Conservation (phyloP, 2,113 vertebrate genomes). For the Tenrec ecaudatus region DNA sequence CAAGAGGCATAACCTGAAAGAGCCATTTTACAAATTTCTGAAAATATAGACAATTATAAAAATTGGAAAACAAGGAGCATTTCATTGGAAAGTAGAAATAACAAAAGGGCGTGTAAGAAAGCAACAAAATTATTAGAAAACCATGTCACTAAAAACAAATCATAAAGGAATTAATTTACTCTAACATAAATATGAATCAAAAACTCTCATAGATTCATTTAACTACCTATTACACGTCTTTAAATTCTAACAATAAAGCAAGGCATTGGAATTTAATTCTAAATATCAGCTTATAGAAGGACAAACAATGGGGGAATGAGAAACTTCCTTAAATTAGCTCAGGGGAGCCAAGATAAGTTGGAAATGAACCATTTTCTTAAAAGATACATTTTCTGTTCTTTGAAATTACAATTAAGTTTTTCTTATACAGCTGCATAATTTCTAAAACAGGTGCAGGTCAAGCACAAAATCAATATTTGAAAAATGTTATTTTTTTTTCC, state of each 20-base stretch:
- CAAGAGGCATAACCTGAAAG: not conserved
- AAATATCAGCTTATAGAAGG: not conserved
- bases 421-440: not conserved
- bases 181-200: conserved; percentile 33
- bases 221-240: conserved; percentile 11
- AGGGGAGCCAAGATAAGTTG: not conserved
- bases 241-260: not conserved
- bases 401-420: not conserved
- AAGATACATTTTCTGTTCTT: not conserved
- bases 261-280: conserved; percentile 1
- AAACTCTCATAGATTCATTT: conserved; percentile 7
- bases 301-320: not conserved
- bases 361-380: conserved; percentile 44
- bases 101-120: not conserved
- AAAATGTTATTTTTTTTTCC: not conserved
- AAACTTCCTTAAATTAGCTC: not conserved
- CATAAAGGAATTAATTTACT: not conserved
- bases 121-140: not conserved
- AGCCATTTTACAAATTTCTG: not conserved
- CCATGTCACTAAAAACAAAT: conserved; percentile 26
- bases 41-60: not conserved
- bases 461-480: conserved; percentile 29
- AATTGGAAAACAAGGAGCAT: not conserved
- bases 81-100: not conserved
- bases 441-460: conserved; percentile 5